phyloP scores from a whole-genome alignment of 2,113 vertebrate genomes.

The Fukomys damarensis region DNA sequence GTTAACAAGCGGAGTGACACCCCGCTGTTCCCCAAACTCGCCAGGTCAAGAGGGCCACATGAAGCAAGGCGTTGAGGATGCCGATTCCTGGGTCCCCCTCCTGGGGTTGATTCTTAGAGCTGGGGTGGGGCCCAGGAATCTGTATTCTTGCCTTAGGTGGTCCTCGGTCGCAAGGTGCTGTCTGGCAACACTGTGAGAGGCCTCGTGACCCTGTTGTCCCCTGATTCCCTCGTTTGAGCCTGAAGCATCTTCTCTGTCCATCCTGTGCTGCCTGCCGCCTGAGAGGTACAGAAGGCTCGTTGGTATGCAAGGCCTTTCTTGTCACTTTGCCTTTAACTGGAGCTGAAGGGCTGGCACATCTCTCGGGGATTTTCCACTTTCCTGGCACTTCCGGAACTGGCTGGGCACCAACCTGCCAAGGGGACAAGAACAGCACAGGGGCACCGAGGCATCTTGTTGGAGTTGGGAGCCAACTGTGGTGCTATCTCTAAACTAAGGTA shows the following conservation, averaged over 20 bases:
- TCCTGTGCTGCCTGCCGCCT: background rate
- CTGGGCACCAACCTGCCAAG: slow-evolving; percentile 32
- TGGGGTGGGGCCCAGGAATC: background rate
- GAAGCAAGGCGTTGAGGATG: no score
- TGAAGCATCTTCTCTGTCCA: background rate
- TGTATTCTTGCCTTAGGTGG: background rate
- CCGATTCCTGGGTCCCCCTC: background rate
- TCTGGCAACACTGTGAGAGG: background rate
- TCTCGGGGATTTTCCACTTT: slow-evolving; percentile 68
- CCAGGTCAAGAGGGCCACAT: background rate
- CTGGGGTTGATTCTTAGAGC: background rate
- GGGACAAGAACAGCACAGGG: background rate
- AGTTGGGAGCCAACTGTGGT: background rate
- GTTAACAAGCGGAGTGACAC: background rate
- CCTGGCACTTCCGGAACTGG: slow-evolving; percentile 56
- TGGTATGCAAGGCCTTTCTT: slow-evolving; percentile 19
- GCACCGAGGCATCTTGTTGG: background rate
- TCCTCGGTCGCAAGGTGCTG: background rate
- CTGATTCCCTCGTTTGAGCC: background rate
- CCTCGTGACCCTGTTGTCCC: background rate
- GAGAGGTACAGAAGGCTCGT: background rate
- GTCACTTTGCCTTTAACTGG: slow-evolving; percentile 14
- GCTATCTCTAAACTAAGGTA: background rate
- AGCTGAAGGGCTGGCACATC: slow-evolving; percentile 57
- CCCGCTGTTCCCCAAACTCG: background rate